Percentiles rank a stretch among this genome's conserved stretches.
These are phyloP conservation scores for Zaprionus capensis DNA, from an alignment of 1,140 invertebrate species.

Conservation along the genomic window DNA sequence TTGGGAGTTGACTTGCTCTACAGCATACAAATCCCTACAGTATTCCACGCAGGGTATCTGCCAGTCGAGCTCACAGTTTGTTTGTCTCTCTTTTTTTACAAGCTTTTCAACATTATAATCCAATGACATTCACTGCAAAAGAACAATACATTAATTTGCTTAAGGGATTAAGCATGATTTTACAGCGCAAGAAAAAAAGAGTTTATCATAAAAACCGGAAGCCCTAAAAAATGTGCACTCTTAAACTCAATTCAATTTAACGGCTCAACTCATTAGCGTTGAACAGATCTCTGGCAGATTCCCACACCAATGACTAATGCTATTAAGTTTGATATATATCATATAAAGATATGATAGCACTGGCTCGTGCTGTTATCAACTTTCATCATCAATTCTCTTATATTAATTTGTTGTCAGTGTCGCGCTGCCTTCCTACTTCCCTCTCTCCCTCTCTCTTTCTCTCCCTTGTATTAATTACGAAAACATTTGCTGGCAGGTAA, in stretches of 20 bases:
- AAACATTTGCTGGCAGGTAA: slow-evolving; percentile 55
- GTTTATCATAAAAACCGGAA: not conserved
- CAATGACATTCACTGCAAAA: slow-evolving; percentile 2
- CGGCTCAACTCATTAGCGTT: not conserved
- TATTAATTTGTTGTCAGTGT: slow-evolving; percentile 48
- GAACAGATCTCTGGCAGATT: not conserved
- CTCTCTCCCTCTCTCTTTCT: slow-evolving; percentile 28
- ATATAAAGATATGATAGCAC: not conserved
- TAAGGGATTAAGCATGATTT: not conserved
- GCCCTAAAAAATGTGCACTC: not conserved
- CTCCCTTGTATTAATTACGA: slow-evolving; percentile 57
- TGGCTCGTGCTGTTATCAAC: slow-evolving; percentile 34
- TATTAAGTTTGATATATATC: slow-evolving; percentile 22
- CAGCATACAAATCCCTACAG: no score
- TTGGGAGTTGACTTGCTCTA: not conserved
- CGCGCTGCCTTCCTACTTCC: not conserved
- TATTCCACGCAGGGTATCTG: not conserved
- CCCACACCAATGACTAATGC: not conserved
- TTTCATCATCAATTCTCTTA: slow-evolving; percentile 42
- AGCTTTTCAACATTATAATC: not conserved
- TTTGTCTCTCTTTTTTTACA: not conserved
- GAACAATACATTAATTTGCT: not conserved
- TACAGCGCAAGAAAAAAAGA: not conserved
- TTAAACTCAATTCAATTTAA: not conserved
- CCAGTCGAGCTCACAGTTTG: not conserved